These are phyloP conservation scores for Sebastes minor DNA, from an alignment of 2,797 vertebrate species.

Conservation along the genomic window DNA sequence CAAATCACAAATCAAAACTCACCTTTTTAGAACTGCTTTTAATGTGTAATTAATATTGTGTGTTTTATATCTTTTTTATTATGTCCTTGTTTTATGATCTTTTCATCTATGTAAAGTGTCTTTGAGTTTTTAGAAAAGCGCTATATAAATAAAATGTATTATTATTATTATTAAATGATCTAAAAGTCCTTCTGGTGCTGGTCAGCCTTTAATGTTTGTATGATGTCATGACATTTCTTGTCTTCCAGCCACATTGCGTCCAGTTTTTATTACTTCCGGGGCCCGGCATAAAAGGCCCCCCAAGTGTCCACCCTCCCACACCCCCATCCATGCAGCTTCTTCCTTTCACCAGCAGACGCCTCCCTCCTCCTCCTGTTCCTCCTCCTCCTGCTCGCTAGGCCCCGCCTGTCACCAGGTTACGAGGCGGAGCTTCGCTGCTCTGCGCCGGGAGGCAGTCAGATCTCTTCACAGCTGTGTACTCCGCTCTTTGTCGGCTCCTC, in stretches of 20 bases:
- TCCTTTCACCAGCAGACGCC: conserved; percentile 55
- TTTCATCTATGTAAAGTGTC: no score
- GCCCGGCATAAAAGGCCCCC: neutral
- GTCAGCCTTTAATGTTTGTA: no score
- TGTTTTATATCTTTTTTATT: no score
- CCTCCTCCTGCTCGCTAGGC: conserved; percentile 18
- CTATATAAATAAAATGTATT: no score
- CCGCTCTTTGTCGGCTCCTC: conserved; percentile 46
- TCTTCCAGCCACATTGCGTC: neutral
- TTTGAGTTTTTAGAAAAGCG: no score
- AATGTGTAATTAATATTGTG: no score
- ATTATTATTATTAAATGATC: neutral
- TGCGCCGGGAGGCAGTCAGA: conserved; percentile 44
- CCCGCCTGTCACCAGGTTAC: conserved; percentile 64
- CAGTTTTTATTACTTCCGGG: conserved; percentile 33
- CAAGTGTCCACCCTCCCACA: neutral
- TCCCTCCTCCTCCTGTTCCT: conserved; percentile 26
- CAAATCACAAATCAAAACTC: no score
- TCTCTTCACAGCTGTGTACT: conserved; percentile 71
- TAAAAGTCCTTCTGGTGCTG: neutral
- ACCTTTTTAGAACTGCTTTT: no score
- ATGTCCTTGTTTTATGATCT: no score
- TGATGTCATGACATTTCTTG: neutral
- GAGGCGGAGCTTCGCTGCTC: conserved; percentile 64
- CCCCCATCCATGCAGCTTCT: conserved; percentile 42